Evolutionary conservation across 2,888 invertebrate species (phyloP).

Genomic region (Amphipoea lucens): DNA sequence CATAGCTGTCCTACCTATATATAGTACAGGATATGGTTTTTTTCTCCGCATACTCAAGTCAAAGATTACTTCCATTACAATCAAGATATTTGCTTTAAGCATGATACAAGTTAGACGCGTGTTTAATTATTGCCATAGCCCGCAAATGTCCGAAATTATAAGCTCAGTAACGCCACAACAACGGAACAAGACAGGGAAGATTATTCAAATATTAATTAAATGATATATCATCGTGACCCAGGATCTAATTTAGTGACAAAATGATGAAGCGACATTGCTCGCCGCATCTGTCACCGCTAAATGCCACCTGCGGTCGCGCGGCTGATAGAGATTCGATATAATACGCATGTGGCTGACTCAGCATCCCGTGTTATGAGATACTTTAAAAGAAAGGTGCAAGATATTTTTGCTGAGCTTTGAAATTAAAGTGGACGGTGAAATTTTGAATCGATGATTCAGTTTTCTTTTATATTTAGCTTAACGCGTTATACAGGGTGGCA

Average conservation of each 20-base stretch:
- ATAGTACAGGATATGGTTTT: no score
- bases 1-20: no score
- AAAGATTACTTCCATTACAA: not conserved
- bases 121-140: slow-evolving; percentile 9
- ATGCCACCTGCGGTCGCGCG: slow-evolving; percentile 55
- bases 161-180: slow-evolving; percentile 17
- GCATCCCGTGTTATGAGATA: slow-evolving; percentile 9
- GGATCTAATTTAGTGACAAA: slow-evolving; percentile 54
- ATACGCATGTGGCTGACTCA: slow-evolving; percentile 19
- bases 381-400: slow-evolving; percentile 17
- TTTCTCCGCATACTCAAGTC: not conserved
- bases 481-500: not conserved
- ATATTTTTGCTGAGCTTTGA: slow-evolving; percentile 36
- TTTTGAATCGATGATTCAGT: not conserved
- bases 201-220: slow-evolving; percentile 57
- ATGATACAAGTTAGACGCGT: slow-evolving; percentile 1
- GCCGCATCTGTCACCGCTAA: slow-evolving; percentile 53
- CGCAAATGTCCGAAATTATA: slow-evolving; percentile 2
- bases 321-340: slow-evolving; percentile 25
- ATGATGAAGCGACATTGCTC: slow-evolving; percentile 56
- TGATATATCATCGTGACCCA: slow-evolving; percentile 54
- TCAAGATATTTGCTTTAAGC: not conserved
- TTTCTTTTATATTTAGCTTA: not conserved
- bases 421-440: not conserved
- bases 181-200: slow-evolving; percentile 21